Evolutionary conservation across 2,797 vertebrate species (phyloP).

Genomic region (Percopsis omiscomaycus): DNA sequence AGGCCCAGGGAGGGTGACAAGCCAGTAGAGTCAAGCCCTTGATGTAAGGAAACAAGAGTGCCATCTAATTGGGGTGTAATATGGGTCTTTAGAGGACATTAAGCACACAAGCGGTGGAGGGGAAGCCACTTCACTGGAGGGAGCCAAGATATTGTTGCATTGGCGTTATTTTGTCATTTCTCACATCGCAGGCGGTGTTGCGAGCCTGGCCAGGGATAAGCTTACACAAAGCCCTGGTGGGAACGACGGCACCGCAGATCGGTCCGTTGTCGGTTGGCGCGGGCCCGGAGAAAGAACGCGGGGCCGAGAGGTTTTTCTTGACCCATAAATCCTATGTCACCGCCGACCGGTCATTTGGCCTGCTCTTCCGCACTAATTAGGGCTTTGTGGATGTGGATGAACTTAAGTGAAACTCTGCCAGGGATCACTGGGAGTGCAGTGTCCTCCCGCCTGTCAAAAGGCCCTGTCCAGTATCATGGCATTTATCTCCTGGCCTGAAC

Average conservation of each 20-base stretch:
- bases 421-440: conserved; percentile 66
- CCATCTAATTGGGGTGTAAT: conserved; percentile 88
- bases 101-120: conserved; percentile 77
- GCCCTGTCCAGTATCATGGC: conserved; percentile 67
- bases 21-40: conserved; percentile 87
- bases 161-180: conserved; percentile 76
- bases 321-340: neutral
- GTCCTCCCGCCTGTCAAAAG: conserved; percentile 61
- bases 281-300: neutral
- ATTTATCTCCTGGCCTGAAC: conserved; percentile 81
- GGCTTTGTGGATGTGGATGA: conserved; percentile 25
- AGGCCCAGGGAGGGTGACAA: conserved; percentile 85
- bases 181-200: conserved; percentile 67
- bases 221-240: conserved; percentile 40
- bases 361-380: neutral
- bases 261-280: neutral
- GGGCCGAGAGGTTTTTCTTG: neutral
- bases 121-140: conserved; percentile 70
- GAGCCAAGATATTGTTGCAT: conserved; percentile 73
- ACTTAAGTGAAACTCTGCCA: conserved; percentile 37
- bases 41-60: conserved; percentile 90
- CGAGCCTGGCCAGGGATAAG: conserved; percentile 72
- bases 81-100: conserved; percentile 88
- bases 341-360: neutral
- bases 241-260: conserved; percentile 15